These are phyloP conservation scores for Spondyliosoma cantharus DNA, from an alignment of 2,797 vertebrate species.

Conservation along the genomic window DNA sequence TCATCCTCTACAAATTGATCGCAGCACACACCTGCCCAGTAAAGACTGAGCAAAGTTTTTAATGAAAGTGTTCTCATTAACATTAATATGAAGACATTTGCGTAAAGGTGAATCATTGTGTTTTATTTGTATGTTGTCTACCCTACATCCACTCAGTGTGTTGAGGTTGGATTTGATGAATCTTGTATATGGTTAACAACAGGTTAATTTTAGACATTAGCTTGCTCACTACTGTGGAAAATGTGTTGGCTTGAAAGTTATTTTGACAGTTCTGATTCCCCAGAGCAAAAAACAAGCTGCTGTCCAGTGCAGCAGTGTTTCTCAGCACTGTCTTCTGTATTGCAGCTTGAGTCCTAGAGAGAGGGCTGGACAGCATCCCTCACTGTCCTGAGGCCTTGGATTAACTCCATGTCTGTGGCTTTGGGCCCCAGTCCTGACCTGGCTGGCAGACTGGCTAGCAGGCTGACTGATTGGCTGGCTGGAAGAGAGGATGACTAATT, in stretches of 20 bases:
- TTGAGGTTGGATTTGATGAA: not conserved
- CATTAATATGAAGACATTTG: not conserved
- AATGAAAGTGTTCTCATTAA: not conserved
- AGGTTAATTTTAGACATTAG: not conserved
- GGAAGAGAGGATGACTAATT: constrained; percentile 53
- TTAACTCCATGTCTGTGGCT: constrained; percentile 54
- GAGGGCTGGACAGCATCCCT: constrained; percentile 26
- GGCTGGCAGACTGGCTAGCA: constrained; percentile 38
- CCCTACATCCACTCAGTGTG: not conserved
- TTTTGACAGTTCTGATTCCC: constrained; percentile 12
- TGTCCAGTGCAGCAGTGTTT: constrained; percentile 29
- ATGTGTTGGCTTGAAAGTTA: constrained; percentile 6
- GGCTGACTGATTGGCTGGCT: constrained; percentile 50
- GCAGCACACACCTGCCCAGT: not conserved
- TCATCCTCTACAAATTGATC: not conserved
- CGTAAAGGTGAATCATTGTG: not conserved
- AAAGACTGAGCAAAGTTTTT: not conserved
- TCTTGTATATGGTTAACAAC: not conserved
- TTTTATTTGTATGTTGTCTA: not conserved
- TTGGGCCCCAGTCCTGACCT: constrained; percentile 61
- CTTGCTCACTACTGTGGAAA: constrained; percentile 9
- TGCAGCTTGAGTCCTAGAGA: constrained; percentile 17
- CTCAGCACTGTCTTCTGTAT: constrained; percentile 9
- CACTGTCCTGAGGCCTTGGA: constrained; percentile 47
- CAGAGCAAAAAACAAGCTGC: not conserved